A percentile compares a stretch with the other conserved stretches of the same genome.
Evolutionary conservation across 2,888 invertebrate species (phyloP).

Genomic region (Ennomos erosarius): DNA sequence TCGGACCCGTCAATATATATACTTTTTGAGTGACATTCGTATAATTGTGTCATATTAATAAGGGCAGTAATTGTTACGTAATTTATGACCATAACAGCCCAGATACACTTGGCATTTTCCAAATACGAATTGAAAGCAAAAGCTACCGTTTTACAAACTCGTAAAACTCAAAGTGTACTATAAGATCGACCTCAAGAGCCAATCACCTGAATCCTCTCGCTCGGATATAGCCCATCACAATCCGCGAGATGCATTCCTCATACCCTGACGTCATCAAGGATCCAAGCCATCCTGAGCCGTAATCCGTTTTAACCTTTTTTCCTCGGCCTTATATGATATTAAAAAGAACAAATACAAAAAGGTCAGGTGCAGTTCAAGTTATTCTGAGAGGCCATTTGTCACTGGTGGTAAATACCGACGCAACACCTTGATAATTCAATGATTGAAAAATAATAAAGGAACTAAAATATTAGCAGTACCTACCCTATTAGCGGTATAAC

Average conservation of each 20-base stretch:
- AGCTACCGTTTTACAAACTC: slow-evolving; percentile 2
- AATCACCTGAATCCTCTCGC: slow-evolving; percentile 27
- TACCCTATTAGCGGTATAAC: too few relatives aligned
- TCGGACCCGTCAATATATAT: too few relatives aligned
- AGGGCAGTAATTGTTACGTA: too few relatives aligned
- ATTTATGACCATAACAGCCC: too few relatives aligned
- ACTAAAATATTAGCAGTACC: too few relatives aligned
- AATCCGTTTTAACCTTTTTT: slow-evolving; percentile 47
- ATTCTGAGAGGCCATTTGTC: slow-evolving; percentile 22
- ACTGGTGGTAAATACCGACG: slow-evolving; percentile 9
- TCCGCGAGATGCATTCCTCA: slow-evolving; percentile 40
- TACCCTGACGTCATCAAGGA: slow-evolving; percentile 47
- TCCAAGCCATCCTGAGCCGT: slow-evolving; percentile 41
- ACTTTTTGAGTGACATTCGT: too few relatives aligned
- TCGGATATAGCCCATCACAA: slow-evolving; percentile 28
- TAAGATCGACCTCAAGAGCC: slow-evolving; percentile 3
- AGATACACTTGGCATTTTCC: too few relatives aligned
- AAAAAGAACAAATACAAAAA: slow-evolving; percentile 21
- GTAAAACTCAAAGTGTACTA: slow-evolving; percentile 1
- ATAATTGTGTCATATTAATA: too few relatives aligned
- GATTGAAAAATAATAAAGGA: too few relatives aligned
- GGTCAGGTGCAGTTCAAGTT: slow-evolving; percentile 27
- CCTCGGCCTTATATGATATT: slow-evolving; percentile 13
- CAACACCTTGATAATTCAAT: too few relatives aligned
- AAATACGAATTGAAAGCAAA: neutral